phyloP scores from a whole-genome alignment of 2,888 invertebrate genomes.

The Antheraea assamensis region DNA sequence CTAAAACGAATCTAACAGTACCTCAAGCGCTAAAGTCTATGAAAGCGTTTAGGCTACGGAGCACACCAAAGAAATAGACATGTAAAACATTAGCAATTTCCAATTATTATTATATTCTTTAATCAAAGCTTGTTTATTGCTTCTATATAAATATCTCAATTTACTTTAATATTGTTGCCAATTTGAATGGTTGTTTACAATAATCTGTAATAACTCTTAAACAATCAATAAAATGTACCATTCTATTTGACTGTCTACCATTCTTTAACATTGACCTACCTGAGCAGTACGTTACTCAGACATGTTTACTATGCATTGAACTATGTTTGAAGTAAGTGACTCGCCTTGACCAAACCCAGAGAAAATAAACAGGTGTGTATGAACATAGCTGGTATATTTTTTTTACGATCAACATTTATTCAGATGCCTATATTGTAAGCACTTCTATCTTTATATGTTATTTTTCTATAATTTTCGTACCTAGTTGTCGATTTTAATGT shows the following conservation, averaged over 20 bases:
- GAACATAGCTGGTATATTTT: not conserved
- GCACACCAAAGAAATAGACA: too few species aligned
- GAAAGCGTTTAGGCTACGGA: too few species aligned
- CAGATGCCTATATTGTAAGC: not conserved
- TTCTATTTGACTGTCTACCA: not conserved
- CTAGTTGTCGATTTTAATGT: too few species aligned
- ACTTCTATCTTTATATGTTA: not conserved
- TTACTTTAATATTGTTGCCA: too few species aligned
- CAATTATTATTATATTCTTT: too few species aligned
- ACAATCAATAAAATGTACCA: not conserved
- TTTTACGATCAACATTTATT: not conserved
- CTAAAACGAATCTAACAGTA: too few species aligned
- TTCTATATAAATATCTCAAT: too few species aligned
- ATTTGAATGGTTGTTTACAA: not conserved
- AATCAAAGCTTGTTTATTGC: too few species aligned
- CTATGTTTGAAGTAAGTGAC: constrained; percentile 1
- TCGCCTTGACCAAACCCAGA: constrained; percentile 2
- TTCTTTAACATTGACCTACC: not conserved
- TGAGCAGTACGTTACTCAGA: not conserved
- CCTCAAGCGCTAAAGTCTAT: too few species aligned
- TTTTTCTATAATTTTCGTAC: too few species aligned
- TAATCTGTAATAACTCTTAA: not conserved
- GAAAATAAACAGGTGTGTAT: not conserved
- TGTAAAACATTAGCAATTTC: too few species aligned
- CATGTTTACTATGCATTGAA: not conserved